Evolutionary conservation across 53 echinoderm and acorn worm species (phyloP).

Genomic region (Actinopyga echinites): DNA sequence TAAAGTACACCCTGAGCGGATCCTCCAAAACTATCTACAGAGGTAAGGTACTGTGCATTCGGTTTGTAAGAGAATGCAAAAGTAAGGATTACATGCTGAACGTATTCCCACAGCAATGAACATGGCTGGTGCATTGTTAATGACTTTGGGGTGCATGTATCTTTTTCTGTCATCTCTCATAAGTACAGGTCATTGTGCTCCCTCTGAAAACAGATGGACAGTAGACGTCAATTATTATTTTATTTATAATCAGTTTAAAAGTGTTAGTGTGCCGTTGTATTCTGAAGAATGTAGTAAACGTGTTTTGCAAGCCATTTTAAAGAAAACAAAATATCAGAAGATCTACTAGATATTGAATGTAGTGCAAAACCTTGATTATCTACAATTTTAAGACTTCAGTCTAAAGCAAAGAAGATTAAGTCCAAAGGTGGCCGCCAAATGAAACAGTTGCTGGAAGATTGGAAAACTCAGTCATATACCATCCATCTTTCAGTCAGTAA

Average conservation of each 20-base stretch:
- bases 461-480: too few relatives aligned
- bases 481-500: too few relatives aligned
- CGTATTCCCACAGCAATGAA: too few relatives aligned
- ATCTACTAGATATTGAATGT: background rate
- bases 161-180: background rate
- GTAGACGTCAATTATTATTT: background rate
- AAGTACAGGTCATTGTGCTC: background rate
- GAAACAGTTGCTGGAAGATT: too few relatives aligned
- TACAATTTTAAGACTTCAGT: conserved; percentile 6
- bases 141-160: background rate
- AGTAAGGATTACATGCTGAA: too few relatives aligned
- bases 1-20: background rate
- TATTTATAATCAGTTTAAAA: background rate
- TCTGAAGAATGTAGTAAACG: conserved; percentile 1
- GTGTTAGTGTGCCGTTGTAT: background rate
- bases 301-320: conserved; percentile 14
- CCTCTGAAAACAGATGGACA: background rate
- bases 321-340: background rate
- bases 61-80: background rate
- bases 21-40: background rate
- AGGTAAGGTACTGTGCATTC: background rate
- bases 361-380: background rate
- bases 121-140: too few relatives aligned
- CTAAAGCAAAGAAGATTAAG: background rate
- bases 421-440: background rate